Evolutionary conservation across 2,113 vertebrate genomes (phyloP).

Genomic region (Gallinago jamesoni): DNA sequence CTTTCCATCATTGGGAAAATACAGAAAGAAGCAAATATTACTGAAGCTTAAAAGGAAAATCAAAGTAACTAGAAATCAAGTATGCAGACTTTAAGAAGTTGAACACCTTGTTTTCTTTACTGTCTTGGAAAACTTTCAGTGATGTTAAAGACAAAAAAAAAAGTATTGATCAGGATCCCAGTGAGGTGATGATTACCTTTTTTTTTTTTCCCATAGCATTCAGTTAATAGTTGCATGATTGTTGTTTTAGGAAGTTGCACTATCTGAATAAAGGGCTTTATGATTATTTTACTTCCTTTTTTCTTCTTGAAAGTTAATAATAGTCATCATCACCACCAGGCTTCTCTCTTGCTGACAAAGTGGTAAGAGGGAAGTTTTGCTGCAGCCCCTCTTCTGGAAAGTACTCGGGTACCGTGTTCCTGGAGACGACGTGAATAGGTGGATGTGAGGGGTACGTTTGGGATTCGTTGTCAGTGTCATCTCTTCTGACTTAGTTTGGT

Average conservation of each 20-base stretch:
- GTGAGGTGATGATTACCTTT: neutral
- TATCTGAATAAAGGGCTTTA: neutral
- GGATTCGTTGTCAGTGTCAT: neutral
- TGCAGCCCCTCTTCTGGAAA: neutral
- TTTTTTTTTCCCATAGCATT: neutral
- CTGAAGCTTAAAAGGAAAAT: neutral
- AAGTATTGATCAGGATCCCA: neutral
- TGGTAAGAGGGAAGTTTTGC: neutral
- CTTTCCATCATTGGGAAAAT: neutral
- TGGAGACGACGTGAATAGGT: neutral
- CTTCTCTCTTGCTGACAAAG: neutral
- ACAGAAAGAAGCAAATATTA: neutral
- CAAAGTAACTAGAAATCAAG: neutral
- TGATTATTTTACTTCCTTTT: neutral
- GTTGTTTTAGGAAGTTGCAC: neutral
- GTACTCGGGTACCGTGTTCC: fast-evolving
- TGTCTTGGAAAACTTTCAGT: neutral
- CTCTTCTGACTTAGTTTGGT: neutral
- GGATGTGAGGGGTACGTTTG: neutral
- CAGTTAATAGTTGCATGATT: neutral
- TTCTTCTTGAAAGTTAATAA: neutral
- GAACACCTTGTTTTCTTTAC: neutral
- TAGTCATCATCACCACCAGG: neutral
- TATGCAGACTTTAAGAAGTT: neutral
- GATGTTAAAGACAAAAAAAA: neutral